phyloP scores from a whole-genome alignment of 1,140 invertebrate genomes.

The Micrasema longulum region DNA sequence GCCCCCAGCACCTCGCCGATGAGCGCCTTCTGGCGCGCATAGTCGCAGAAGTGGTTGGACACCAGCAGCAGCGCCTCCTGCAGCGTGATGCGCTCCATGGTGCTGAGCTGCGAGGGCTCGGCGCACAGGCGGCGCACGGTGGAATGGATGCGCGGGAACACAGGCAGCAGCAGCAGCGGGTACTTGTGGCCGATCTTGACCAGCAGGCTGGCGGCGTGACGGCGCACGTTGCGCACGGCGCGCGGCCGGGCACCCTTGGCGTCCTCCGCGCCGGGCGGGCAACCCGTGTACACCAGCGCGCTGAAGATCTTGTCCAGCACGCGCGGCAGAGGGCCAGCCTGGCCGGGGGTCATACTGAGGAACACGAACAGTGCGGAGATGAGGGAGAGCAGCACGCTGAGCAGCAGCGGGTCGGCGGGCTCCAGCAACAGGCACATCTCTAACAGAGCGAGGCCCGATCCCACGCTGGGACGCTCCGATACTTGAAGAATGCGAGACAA shows the following conservation, averaged over 20 bases:
- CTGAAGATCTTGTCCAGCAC: conserved; percentile 91
- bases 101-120: conserved; percentile 77
- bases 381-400: conserved; percentile 86
- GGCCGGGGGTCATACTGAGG: conserved; percentile 85
- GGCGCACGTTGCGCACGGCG: conserved; percentile 85
- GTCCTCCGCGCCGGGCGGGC: conserved; percentile 64
- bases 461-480: conserved; percentile 74
- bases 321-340: conserved; percentile 78
- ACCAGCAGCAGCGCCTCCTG: conserved; percentile 82
- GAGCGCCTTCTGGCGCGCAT: conserved; percentile 84
- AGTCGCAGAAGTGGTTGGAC: conserved; percentile 92
- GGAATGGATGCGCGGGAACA: conserved; percentile 87
- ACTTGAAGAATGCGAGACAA: conserved; percentile 79
- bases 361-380: conserved; percentile 92
- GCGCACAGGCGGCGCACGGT: conserved; percentile 76
- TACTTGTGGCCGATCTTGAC: conserved; percentile 91
- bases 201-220: conserved; percentile 89
- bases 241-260: conserved; percentile 70
- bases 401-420: conserved; percentile 80
- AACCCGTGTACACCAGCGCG: conserved; percentile 79
- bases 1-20: conserved; percentile 78
- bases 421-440: conserved; percentile 81
- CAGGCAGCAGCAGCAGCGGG: conserved; percentile 83
- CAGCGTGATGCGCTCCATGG: conserved; percentile 85
- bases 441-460: conserved; percentile 77